Evolutionary conservation across 2,888 invertebrate species (phyloP), one percentile per base, ranked within the genome.

Genomic region (Drosophila mulleri): DNA sequence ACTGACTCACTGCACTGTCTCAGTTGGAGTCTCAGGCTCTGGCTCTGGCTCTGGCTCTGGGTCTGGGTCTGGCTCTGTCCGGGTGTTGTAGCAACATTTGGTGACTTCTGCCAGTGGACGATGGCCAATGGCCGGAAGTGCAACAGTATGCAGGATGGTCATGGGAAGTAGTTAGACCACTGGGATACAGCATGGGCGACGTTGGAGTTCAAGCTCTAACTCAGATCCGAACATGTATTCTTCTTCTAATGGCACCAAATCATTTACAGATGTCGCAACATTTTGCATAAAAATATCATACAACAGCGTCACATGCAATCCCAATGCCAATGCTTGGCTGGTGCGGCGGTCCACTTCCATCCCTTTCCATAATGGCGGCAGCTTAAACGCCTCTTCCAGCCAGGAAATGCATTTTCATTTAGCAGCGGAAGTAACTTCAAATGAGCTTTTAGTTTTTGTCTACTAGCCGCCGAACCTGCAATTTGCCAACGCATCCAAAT

Each of bases 351-450:
- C 9, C 44, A 6, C 23, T 9, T 9, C 67, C 52, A n/a, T 41
- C 26, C 41, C 69, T 6, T 47, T 52, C 75, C 65, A 69, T 32
- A 71, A 58, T 69, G 69, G 65, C 69, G 70, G 67, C 60, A 58
- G 66, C 75, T 74, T 81, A 82, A 79, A 85, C 75, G 80, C 68
- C 69, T 82, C 86, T 88, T 69, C 63, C 78, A 77, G 70, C 75
- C 91, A 92, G 92, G 92, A 92, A 92, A 92, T 92, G 92, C 91
- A 90, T 89, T 91, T 92, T 88, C 91, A 91, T 92, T 89, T 90
- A 78, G 82, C 80, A 88, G 71, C 91, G 92, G 92, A 92, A 91
- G 90, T 91, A 82, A 79, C 83, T 84, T 79, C 91, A 91, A 92
- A 92, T 92, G 87, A 92, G 91, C 88, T 90, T 92, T 92, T 92